Evolutionary conservation across 2,797 vertebrate species (phyloP), one percentile per base, ranked within the genome.

Genomic region (Odontamblyopus rebecca): DNA sequence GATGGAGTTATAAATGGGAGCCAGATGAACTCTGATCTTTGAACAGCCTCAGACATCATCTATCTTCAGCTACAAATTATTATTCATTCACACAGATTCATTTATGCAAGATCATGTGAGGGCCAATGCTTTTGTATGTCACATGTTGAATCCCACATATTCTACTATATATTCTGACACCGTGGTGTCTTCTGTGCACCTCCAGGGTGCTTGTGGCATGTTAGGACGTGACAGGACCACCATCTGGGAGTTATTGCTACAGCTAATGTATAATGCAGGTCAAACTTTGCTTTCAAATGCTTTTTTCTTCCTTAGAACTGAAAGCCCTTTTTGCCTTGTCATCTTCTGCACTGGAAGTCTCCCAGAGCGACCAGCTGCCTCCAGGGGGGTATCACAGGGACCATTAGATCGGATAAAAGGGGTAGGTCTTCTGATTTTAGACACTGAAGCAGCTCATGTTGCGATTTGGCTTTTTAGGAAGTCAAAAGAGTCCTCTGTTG

Each of bases 61-160:
- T 6, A 6, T 35, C 32, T 35, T 35, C 32, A 35, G 16, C 16
- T 78, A 56, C 81, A 69, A 82, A 91, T 89, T 89, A 81, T 89
- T 89, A 89, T 85, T 85, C 76, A 91, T 89, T 85, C 79, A 74
- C 41, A 82, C 41, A 82, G 68, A 89, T 86, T 90, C 78, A 88
- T 82, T 89, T 91, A 88, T 82, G 71, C 77, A 78, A 75, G 81
- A 90, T 85, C 85, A 89, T 85, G 75, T 77, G 84, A 90, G 87
- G 83, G 84, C n/a, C n/a, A 67, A 68, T 71, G 80, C 74, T 84
- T 87, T 74, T 67, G 56, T 59, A 61, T 76, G 77, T 80, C 79
- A 74, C 60, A 65, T 74, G 82, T 79, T 48, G 74, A 71, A 74
- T 78, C 66, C 69, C 68, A 44, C 26, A 68, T 56, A 73, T 51